Base-by-base conservation (phyloP, 2,888 invertebrate genomes). In the Diaprepes abbreviatus region DNA sequence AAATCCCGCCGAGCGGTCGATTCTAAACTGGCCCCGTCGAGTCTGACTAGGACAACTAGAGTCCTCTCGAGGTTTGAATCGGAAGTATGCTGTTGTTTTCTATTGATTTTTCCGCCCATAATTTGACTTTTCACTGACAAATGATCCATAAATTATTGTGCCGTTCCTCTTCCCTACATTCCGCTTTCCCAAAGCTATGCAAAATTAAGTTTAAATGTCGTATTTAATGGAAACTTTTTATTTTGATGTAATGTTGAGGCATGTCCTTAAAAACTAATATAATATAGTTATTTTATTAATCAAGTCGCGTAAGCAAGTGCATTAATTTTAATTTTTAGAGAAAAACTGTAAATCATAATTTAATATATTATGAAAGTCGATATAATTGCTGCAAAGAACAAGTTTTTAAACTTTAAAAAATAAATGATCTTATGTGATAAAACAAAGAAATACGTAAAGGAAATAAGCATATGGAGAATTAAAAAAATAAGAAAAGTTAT, bases 61-160 rank as follows among this genome's bases (percentile, higher is more conserved):
- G 82, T 74, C 82, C 77, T 80, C 69, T 64, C 7, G 19, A 54
- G 68, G 73, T 69, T 57, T 62, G 52, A 69, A 68, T 52, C 45
- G 54, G 62, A 64, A 74, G 66, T 33, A 36, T 21, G 35, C 52
- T 45, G 21, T 60, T 66, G 60, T 70, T 68, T 67, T 66, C 75
- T 82, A 83, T 83, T 80, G 83, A 83, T 83, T 82, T 81, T 80
- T 76, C 82, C 81, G 81, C 81, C 82, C 81, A 79, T 80, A 77
- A 79, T 77, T 79, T 80, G 78, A 65, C 48, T 80, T 78, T 81
- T 80, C 79, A 79, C 80, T 76, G 66, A 76, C 79, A 80, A 81
- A 82, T 80, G 80, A 81, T 77, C 80, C 74, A 80, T 81, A 81
- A 82, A 80, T 82, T 81, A 82, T 80, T 79, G 77, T 77, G 75